Conservation (phyloP, 2,888 invertebrate species). For the Ramazzottius varieornatus region DNA sequence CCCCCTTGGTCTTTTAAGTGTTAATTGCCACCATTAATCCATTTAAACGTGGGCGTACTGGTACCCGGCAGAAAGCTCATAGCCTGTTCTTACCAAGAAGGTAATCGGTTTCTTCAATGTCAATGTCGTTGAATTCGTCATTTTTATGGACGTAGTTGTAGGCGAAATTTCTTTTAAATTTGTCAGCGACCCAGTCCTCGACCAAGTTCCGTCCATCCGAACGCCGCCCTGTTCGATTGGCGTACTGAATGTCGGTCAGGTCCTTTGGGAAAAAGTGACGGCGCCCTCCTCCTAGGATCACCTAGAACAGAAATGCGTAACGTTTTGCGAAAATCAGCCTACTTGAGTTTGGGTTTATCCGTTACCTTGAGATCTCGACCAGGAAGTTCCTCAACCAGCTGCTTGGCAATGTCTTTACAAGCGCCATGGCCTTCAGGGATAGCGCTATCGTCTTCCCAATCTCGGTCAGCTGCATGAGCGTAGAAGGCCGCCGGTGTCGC, state of each 20-base stretch:
- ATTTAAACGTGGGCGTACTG: too few species aligned
- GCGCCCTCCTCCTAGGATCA: conserved; percentile 61
- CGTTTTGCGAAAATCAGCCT: too few species aligned
- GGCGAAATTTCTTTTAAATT: background rate
- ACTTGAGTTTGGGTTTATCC: background rate
- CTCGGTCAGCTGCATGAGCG: conserved; percentile 13
- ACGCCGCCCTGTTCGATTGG: background rate
- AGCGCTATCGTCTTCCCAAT: conserved; percentile 12
- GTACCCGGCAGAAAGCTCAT: too few species aligned
- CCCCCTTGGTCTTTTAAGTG: too few species aligned
- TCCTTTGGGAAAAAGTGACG: conserved; percentile 44
- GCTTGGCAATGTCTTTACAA: conserved; percentile 5
- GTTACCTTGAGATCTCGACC: background rate
- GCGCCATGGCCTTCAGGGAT: conserved; percentile 5
- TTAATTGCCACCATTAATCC: too few species aligned
- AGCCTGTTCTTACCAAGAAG: background rate
- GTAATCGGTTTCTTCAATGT: conserved; percentile 1
- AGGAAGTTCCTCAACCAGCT: conserved; percentile 5
- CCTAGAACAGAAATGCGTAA: conserved; percentile 31
- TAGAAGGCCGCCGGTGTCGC: conserved; percentile 18
- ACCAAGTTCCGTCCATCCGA: background rate
- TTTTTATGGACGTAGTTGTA: background rate
- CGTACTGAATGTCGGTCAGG: conserved; percentile 5
- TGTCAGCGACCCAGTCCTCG: conserved; percentile 1
- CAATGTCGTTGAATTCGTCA: background rate